Base-by-base conservation (phyloP, 1,140 invertebrate species). In the Lerema accius region DNA sequence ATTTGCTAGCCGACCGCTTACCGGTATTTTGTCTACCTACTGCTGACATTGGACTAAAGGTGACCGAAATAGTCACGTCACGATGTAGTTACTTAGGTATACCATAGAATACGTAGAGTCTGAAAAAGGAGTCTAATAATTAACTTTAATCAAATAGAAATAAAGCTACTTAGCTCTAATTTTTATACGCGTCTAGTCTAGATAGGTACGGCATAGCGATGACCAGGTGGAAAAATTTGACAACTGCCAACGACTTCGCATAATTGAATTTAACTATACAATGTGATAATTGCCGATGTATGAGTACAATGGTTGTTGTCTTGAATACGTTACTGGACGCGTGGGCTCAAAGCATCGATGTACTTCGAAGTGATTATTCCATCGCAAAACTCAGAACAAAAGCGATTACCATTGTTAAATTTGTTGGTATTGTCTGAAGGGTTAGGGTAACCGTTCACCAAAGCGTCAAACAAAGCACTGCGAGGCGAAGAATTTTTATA, bases 1-100 rank as follows among this genome's bases (percentile, higher is more conserved):
- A 58, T 66, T 65, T 56, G 43, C 56, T 45, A 65, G 13, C 11
- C 46, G 23, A 7, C 26, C 42, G 53, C 26, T 58, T 58, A 58
- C 42, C 53, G 40, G 53, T 58, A 58, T 45, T 45, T 58, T 16
- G 23, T 58, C 39, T 56, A 56, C 40, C 40, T 40, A 53, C 16
- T 10, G 15, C 19, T 43, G 7, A 28, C n/a, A 16, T 15, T 26
- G 50, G 35, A 16, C 3, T 11, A 40, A 40, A 45, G 42, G 42
- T 9, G 2, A 15, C 14, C 14, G 2, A 10, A 45, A 14, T n/a
- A n/a, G n/a, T n/a, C n/a, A 14, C 13, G 39, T 17, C 28, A 4
- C 28, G 28, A 45, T 13, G 16, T 19, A 9, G 19, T 46, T 19
- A 46, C 19, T 5, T 23, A 23, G 19, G 19, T 23, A 23, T 23